These are phyloP conservation scores for Artemia franciscana DNA, from an alignment of 1,140 invertebrate genomes.

Conservation along the genomic window DNA sequence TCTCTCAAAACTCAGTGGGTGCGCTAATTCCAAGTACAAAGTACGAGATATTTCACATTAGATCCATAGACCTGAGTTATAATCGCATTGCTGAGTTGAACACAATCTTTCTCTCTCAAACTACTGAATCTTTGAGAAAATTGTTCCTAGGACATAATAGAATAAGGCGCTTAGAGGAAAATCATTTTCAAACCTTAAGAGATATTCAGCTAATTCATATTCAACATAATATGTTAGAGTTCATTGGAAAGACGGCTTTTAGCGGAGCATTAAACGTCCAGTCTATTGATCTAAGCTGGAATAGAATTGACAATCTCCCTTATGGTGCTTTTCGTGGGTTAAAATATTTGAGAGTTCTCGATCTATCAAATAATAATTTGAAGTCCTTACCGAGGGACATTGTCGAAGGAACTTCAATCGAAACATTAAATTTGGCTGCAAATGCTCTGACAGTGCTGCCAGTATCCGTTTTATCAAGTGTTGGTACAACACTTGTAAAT, in stretches of 20 bases:
- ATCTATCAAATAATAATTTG: conserved; percentile 48
- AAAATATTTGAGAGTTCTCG: conserved; percentile 42
- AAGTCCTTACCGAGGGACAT: conserved; percentile 47
- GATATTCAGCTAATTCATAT: conserved; percentile 44
- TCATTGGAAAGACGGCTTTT: conserved; percentile 33
- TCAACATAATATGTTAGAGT: conserved; percentile 46
- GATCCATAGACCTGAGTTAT: conserved; percentile 41
- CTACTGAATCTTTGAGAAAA: conserved; percentile 29
- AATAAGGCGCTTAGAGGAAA: conserved; percentile 38
- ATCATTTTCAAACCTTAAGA: conserved; percentile 33
- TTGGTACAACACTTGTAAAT: conserved; percentile 12
- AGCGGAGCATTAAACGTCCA: conserved; percentile 40
- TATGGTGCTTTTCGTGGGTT: conserved; percentile 59
- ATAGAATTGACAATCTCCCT: conserved; percentile 45
- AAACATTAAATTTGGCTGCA: conserved; percentile 48
- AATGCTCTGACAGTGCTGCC: conserved; percentile 48
- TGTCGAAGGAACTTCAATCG: conserved; percentile 47
- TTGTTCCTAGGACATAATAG: conserved; percentile 47
- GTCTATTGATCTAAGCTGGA: conserved; percentile 50
- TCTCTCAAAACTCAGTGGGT: conserved; percentile 38
- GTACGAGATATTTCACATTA: conserved; percentile 24
- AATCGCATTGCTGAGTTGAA: conserved; percentile 39
- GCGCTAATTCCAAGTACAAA: conserved; percentile 29
- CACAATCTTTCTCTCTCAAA: conserved; percentile 29
- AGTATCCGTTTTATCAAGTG: conserved; percentile 13